Percentiles rank a stretch among this genome's conserved stretches.
These are phyloP conservation scores for Cerastis leucographa DNA, from an alignment of 2,888 invertebrate species.

Conservation along the genomic window DNA sequence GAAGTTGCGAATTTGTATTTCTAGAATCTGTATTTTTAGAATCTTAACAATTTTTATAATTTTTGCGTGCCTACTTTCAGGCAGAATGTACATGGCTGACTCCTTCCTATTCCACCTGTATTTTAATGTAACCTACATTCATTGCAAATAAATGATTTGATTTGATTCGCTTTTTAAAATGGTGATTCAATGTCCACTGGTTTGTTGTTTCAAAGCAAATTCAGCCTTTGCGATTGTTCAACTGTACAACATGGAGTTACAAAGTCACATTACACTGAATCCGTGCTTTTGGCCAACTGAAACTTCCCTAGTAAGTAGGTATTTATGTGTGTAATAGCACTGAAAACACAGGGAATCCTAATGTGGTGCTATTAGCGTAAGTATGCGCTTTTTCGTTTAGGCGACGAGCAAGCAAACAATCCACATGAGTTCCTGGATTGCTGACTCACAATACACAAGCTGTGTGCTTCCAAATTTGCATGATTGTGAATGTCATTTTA, in stretches of 20 bases:
- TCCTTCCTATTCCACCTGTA: too few species aligned
- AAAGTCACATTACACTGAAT: not conserved
- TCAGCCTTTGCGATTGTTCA: not conserved
- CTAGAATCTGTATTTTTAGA: too few species aligned
- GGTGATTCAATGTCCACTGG: not conserved
- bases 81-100: too few species aligned
- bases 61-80: too few species aligned
- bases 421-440: slow-evolving; percentile 14
- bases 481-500: not conserved
- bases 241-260: not conserved
- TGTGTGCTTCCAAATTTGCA: not conserved
- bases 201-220: not conserved
- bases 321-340: slow-evolving; percentile 3
- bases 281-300: not conserved
- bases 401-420: not conserved
- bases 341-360: slow-evolving; percentile 36
- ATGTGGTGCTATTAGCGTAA: slow-evolving; percentile 19
- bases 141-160: too few species aligned
- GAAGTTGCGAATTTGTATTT: too few species aligned
- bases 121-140: too few species aligned
- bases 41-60: too few species aligned
- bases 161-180: not conserved
- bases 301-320: not conserved
- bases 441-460: not conserved
- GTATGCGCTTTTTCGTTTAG: slow-evolving; percentile 24